Evolutionary conservation across 2,888 invertebrate genomes (phyloP).

Genomic region (Ariolimax columbianus): DNA sequence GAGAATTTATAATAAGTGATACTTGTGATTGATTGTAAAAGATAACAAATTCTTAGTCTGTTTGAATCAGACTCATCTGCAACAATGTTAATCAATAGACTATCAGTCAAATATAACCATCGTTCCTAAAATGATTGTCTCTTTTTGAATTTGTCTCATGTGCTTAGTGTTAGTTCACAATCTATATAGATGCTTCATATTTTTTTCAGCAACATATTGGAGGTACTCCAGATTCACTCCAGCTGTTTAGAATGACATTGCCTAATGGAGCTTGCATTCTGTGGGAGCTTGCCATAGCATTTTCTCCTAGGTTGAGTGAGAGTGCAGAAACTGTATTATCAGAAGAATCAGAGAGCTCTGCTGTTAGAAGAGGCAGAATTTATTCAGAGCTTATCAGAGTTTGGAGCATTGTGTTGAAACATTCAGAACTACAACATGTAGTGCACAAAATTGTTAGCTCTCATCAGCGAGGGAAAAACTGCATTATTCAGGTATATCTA

Average conservation of each 20-base stretch:
- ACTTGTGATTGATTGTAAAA: too few relatives aligned
- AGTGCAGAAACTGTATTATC: slow-evolving; percentile 60
- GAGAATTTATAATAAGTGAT: too few relatives aligned
- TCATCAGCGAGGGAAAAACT: slow-evolving; percentile 65
- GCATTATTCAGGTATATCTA: slow-evolving; percentile 56
- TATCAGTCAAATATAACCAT: too few relatives aligned
- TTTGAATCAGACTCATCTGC: too few relatives aligned
- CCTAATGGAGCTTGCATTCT: slow-evolving; percentile 60
- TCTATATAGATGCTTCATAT: background rate
- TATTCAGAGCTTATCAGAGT: slow-evolving; percentile 69
- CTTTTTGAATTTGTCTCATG: too few relatives aligned
- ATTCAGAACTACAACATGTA: slow-evolving; percentile 43
- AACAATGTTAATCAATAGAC: too few relatives aligned
- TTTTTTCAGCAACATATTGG: slow-evolving; percentile 28
- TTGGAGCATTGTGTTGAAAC: slow-evolving; percentile 61
- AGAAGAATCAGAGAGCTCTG: slow-evolving; percentile 55
- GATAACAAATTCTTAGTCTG: too few relatives aligned
- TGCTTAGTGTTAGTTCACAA: too few relatives aligned
- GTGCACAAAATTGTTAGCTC: slow-evolving; percentile 65
- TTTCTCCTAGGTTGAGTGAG: slow-evolving; percentile 68
- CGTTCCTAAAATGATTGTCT: too few relatives aligned
- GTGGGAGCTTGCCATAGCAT: slow-evolving; percentile 73
- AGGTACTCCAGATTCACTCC: slow-evolving; percentile 28
- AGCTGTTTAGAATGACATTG: slow-evolving; percentile 27
- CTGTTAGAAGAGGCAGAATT: slow-evolving; percentile 63